phyloP scores from a whole-genome alignment of 2,888 invertebrate genomes.

The Melitaea athalia region DNA sequence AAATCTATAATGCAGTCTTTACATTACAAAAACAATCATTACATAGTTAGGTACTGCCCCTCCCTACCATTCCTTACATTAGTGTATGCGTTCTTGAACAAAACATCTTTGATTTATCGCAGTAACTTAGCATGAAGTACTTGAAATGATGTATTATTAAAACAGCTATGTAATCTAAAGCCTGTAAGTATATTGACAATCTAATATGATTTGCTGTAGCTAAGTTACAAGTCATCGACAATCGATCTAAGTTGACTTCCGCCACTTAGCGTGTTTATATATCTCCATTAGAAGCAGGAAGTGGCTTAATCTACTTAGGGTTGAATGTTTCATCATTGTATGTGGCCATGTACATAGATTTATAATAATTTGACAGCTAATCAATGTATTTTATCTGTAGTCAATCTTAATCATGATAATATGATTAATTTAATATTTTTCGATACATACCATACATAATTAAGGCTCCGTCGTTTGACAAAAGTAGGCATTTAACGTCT shows the following conservation, averaged over 20 bases:
- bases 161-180: not conserved
- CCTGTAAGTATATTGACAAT: slow-evolving; percentile 21
- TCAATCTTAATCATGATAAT: not conserved
- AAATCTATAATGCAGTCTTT: too few relatives aligned
- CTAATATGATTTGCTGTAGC: slow-evolving; percentile 28
- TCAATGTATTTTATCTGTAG: not conserved
- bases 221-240: slow-evolving; percentile 41
- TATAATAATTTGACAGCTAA: slow-evolving; percentile 11
- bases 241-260: slow-evolving; percentile 49
- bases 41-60: too few relatives aligned
- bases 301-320: slow-evolving; percentile 4
- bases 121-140: not conserved
- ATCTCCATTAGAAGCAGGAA: slow-evolving; percentile 49
- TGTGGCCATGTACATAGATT: not conserved
- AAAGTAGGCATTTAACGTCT: too few relatives aligned
- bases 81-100: too few relatives aligned
- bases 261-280: slow-evolving; percentile 58
- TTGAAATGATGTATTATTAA: not conserved
- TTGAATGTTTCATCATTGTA: not conserved
- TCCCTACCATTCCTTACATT: too few relatives aligned
- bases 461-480: too few relatives aligned
- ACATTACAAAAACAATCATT: too few relatives aligned
- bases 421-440: slow-evolving; percentile 1
- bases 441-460: too few relatives aligned
- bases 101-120: not conserved